Percentiles rank a stretch among this genome's conserved stretches.
phyloP scores from a whole-genome alignment of 2,113 vertebrate species.

The Sapajus apella region DNA sequence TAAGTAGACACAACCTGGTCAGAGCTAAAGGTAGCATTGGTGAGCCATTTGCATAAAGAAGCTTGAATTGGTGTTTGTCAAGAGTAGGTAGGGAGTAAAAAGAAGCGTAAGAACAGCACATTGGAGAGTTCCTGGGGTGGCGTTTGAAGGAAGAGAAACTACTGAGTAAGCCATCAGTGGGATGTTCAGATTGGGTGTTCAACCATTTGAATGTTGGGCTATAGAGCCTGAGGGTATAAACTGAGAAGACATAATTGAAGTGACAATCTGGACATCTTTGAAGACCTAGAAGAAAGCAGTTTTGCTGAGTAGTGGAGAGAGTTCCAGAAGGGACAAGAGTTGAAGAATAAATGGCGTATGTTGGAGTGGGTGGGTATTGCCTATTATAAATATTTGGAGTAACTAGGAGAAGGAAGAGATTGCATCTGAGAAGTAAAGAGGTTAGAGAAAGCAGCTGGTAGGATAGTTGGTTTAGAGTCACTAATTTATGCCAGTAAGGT shows the following conservation, averaged over 20 bases:
- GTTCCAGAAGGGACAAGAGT: too few species aligned
- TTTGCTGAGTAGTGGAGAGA: background rate
- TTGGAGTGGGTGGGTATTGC: too few species aligned
- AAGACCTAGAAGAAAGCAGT: background rate
- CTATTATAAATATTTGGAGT: too few species aligned
- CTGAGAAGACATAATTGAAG: background rate
- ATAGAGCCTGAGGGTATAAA: too few species aligned
- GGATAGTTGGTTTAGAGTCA: background rate
- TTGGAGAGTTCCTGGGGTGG: background rate
- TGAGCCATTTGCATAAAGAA: background rate
- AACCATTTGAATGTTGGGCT: background rate
- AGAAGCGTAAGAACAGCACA: background rate
- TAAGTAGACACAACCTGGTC: background rate
- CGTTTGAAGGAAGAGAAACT: background rate
- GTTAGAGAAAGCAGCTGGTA: too few species aligned
- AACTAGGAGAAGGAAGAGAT: background rate
- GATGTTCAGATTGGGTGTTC: background rate
- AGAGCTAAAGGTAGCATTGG: background rate
- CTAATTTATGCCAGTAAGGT: background rate
- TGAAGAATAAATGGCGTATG: too few species aligned
- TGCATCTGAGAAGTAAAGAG: background rate
- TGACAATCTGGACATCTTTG: background rate
- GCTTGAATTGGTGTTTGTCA: background rate
- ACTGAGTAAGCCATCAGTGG: accelerated
- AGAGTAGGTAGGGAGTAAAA: too few species aligned